Base-by-base conservation (phyloP, 2,888 invertebrate genomes). In the Pogonocherus hispidulus region DNA sequence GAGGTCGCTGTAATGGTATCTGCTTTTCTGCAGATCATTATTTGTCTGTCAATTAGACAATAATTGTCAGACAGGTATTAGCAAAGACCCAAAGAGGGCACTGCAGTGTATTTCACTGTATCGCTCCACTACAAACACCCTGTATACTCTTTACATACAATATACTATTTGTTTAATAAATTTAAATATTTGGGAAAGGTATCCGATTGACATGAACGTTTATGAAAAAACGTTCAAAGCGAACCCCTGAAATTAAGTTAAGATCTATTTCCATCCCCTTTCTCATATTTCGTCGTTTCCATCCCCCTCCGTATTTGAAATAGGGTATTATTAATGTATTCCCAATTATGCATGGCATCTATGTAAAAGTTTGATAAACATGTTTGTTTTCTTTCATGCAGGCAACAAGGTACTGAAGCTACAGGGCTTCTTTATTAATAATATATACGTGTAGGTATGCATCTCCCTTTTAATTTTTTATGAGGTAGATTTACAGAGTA, bases 311-410 rank as follows among this genome's bases (percentile, higher is more conserved):
- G 47, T 47, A 14, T 47, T 18, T 16, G 14, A 47, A 47, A 18
- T 6, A 47, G 18, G 47, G 47, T 19, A 47, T 47, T 47, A 47
- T 47, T 47, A 47, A 47, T 47, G 47, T 14, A 47, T 47, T 47
- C 18, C 18, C 47, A 47, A 47, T 47, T 47, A 47, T 6, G 16
- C 6, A 5, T 18, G 47, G 27, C 47, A 47, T 19, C 47, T 47
- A 47, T 19, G 47, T 47, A 47, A 47, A 47, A 47, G 18, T 47
- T 47, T 47, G 16, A 47, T 47, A 16, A 47, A 47, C 18, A 8
- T 19, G 47, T 47, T 47, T 18, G 47, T 19, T 18, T 16, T 18
- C 47, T 47, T 47, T 47, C 18, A 8, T 47, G 47, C 3, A 2
- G 47, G 3, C 47, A 47, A 19, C 47, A 47, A 47, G 14, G 18